Base-by-base conservation (phyloP, 2,113 vertebrate species). In the Sterna hirundo region DNA sequence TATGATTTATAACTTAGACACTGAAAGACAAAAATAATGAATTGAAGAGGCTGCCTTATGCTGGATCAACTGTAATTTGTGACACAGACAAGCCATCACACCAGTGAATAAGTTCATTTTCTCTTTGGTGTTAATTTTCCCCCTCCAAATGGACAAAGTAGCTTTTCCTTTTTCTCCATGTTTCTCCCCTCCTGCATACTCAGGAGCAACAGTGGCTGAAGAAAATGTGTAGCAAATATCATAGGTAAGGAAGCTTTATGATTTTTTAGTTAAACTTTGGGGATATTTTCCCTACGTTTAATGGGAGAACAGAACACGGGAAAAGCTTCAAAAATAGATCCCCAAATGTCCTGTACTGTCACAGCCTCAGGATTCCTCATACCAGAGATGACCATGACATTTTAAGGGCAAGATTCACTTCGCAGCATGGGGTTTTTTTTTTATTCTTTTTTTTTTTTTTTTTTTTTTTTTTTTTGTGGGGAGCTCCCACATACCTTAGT, bases 11-110 rank as follows among this genome's bases (percentile, higher is more conserved):
- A 51, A 69, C 84, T 77, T 47, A 79, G 61, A 85, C 11, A 40
- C 8, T 46, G 49, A 64, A 91, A 51, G 18, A 14, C 16, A 68
- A 84, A 93, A 78, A 32, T 13, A 51, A 27, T 5, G 71, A 51
- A 32, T 1, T 1, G 0, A 64, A 61, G 14, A 62, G 12, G 11
- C 11, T 68, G 49, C 20, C 34, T 81, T 27, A 84, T 0, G 0
- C 26, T 70, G 13, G 26, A 20, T 78, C 36, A 82, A 3, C 15
- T 46, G 20, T 52, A 72, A 61, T 38, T 32, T 75, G 51, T 68
- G 30, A 78, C 34, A 58, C 15, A 62, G 38, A 57, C 10, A 58
- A 77, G 29, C 2, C 18, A 84, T n/a, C 14, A 55, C 12, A 66
- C 4, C 17, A 66, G 10, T 25, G 21, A 72, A 77, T 11, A 70